A percentile compares a stretch with the other conserved stretches of the same genome.
These are phyloP conservation scores for Agrilus cyanescens DNA, from an alignment of 2,888 invertebrate genomes.

Conservation along the genomic window DNA sequence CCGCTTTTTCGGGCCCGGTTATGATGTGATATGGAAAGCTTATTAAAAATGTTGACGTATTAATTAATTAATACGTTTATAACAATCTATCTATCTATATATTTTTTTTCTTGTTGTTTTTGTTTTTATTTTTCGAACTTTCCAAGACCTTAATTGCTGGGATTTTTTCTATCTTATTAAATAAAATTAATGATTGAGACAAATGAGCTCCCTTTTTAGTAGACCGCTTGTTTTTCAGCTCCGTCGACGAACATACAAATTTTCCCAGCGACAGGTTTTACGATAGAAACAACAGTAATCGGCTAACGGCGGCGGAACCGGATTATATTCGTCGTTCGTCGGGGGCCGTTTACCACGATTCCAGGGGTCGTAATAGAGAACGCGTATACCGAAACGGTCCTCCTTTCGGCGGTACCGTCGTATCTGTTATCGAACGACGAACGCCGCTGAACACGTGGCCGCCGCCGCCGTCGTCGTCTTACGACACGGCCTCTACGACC, in stretches of 20 bases:
- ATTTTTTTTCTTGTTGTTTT: too few relatives aligned
- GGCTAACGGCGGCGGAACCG: slow-evolving; percentile 18
- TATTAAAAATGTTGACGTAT: background rate
- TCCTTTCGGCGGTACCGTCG: slow-evolving; percentile 25
- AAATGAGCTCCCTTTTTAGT: background rate
- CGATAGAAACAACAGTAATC: slow-evolving; percentile 33
- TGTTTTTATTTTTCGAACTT: too few relatives aligned
- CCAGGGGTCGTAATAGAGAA: slow-evolving; percentile 33
- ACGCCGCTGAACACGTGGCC: slow-evolving; percentile 18
- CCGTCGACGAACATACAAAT: slow-evolving; percentile 40
- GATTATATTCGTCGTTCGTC: slow-evolving; percentile 29
- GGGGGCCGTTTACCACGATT: slow-evolving; percentile 31
- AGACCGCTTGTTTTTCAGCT: slow-evolving; percentile 27
- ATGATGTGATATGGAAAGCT: background rate
- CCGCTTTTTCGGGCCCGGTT: background rate
- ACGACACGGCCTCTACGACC: slow-evolving; percentile 26
- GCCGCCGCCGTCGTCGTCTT: slow-evolving; percentile 32
- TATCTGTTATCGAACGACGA: slow-evolving; percentile 23
- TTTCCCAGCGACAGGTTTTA: slow-evolving; percentile 41
- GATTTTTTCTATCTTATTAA: too few relatives aligned
- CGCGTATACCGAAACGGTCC: slow-evolving; percentile 38
- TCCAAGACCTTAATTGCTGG: too few relatives aligned
- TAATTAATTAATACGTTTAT: too few relatives aligned
- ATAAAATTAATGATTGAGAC: background rate
- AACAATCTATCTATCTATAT: too few relatives aligned